Evolutionary conservation across 2,888 invertebrate species (phyloP), one percentile per base, ranked within the genome.

Genomic region (Spilarctia lutea): DNA sequence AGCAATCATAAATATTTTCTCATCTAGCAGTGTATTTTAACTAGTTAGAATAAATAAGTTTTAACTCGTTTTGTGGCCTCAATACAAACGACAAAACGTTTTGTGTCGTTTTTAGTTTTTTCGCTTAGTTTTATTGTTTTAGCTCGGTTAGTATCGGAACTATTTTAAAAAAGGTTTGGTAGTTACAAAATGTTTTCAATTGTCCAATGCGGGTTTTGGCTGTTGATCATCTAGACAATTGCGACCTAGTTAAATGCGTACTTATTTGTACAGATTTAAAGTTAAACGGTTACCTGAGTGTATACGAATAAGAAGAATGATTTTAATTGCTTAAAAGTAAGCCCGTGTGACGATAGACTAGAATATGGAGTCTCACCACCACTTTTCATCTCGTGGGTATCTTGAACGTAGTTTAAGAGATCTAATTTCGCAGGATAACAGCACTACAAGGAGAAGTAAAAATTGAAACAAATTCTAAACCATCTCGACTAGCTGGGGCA

Each of bases 41-140:
- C 27, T 63, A 63, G 63, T 63, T 63, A 30, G 30, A 30, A 30
- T 63, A 63, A 63, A 63, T 63, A 63, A 63, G 27, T 63, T 63
- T 30, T 18, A 63, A 63, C 30, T 63, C 6, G 30, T 30, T 63
- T 30, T 63, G 63, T 30, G 63, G 30, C 30, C 63, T 63, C 27
- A 27, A 63, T 63, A 63, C 27, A 63, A 27, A 30, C 27, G 16
- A 4, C 30, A 3, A 13, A 56, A 56, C 30, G 27, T 18, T 16
- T 63, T 30, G 63, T 30, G 30, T 18, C 30, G 63, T 63, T 63
- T 63, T 63, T 63, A 11, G 30, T 56, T n/a, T 56, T n/a, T n/a
- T 11, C 39, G 60, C 18, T 48, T 20, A 3, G n/a, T 63, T 63
- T 30, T 63, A 30, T 63, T 63, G 16, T 30, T 27, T 30, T 30